Evolutionary conservation across 1,140 invertebrate genomes (phyloP), one percentile per base, ranked within the genome.

Genomic region (Triops longicaudatus): DNA sequence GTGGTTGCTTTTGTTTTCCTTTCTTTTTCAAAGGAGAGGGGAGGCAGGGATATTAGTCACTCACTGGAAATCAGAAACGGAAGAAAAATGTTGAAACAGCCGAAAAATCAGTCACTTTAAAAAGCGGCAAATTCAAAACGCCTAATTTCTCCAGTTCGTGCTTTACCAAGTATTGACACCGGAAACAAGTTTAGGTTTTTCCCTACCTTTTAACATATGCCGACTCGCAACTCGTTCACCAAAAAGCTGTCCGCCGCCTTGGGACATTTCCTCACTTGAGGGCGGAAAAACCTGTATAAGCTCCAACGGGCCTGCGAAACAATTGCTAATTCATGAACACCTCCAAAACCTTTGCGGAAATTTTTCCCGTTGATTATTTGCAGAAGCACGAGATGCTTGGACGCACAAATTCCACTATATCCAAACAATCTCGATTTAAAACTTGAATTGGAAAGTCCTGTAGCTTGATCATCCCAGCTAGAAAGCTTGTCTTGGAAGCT

Each of bases 121-220:
- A n/a, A 63, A 63, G 50, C 50, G 50, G 50, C 5, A 63, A 63
- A 63, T 63, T 63, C 50, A 14, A 63, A 63, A 63, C 50, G 50
- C 50, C 50, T 63, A 63, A 63, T 63, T 63, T 63, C 50, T 22
- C 50, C 3, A 63, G 50, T 63, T 63, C 50, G 50, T 63, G 50
- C 50, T 22, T 63, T 63, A n/a, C 14, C 50, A 63, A 63, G 50
- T 63, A 63, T 63, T 9, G 50, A 63, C 22, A 22, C 50, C 50
- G 50, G 50, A 63, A 63, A 63, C 50, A 63, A 63, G 50, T 63
- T 63, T 63, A 17, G 50, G 50, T 63, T 63, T 63, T 63, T 63
- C 50, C 50, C 31, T 37, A 37, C 31, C 50, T 63, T 63, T n/a
- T 63, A 63, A 63, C 50, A 14, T 63, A 63, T 63, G 50, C 50